phyloP scores from a whole-genome alignment of 2,113 vertebrate species.

The Eudyptes chrysolophus region DNA sequence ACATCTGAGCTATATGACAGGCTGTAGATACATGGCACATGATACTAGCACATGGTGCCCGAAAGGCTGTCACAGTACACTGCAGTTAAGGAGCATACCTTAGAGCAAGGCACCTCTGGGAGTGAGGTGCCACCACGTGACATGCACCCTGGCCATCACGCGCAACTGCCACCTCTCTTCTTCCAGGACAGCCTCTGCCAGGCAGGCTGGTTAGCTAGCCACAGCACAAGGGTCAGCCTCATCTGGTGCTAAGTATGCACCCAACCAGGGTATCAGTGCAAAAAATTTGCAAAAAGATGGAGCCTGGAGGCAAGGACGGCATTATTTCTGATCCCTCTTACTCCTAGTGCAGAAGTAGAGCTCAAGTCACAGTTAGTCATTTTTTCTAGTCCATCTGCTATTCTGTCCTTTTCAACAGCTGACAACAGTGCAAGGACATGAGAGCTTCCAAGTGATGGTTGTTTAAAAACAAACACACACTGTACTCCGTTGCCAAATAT shows the following conservation, averaged over 20 bases:
- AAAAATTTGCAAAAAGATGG: neutral
- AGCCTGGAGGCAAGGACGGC: neutral
- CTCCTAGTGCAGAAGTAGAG: neutral
- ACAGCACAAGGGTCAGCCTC: neutral
- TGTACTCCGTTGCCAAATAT: slow-evolving; percentile 14
- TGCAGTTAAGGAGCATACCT: neutral
- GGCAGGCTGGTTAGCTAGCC: neutral
- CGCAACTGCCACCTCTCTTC: neutral
- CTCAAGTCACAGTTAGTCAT: neutral
- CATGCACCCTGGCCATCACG: accelerated
- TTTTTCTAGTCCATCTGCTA: slow-evolving; percentile 33
- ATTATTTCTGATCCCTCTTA: neutral
- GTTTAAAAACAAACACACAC: slow-evolving; percentile 41
- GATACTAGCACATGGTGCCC: neutral
- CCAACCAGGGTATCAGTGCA: neutral
- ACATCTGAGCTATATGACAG: neutral
- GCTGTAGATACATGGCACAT: neutral
- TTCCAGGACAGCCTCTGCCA: neutral
- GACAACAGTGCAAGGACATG: slow-evolving; percentile 6
- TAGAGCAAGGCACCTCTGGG: neutral
- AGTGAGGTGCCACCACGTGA: neutral
- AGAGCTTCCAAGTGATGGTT: neutral
- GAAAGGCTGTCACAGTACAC: neutral
- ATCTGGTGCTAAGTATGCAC: accelerated
- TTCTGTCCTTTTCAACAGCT: slow-evolving; percentile 35